Evolutionary conservation across 2,113 vertebrate species (phyloP), one percentile per base, ranked within the genome.

Genomic region (Ellobius talpinus): DNA sequence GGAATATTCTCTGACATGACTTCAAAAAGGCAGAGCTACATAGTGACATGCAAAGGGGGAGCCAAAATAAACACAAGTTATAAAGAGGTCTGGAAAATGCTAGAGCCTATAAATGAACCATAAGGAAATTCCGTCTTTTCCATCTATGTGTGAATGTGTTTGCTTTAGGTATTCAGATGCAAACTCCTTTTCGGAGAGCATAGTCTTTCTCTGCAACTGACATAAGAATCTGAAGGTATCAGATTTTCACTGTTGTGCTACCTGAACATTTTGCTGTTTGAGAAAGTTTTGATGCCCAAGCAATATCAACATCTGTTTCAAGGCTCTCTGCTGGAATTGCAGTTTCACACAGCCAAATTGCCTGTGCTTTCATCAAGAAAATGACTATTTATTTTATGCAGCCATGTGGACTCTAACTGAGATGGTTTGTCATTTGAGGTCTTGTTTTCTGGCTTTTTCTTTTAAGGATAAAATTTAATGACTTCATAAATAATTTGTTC

Each of bases 271-370:
- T 99, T 98, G 98, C 96, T 98, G 98, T 99, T 98, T 95, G 92
- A 97, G 97, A 95, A 98, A 98, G 97, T 98, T 99, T 98, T 98
- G 97, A 98, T 98, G 96, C 98, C 98, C 97, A 98, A 98, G 98
- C 98, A 99, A 98, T 98, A 98, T 98, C 98, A 99, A 99, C 99
- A 99, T 99, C 98, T 99, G 99, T 98, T 99, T 98, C 98, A 97
- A 98, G 97, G 98, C 98, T 98, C 98, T 99, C 98, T 98, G 98
- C 98, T 99, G 98, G 98, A 99, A 98, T 97, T 97, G 98, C 93
- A 98, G 98, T 98, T 98, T 98, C 98, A 97, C 97, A 96, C 97
- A 98, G 98, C 98, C 99, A 99, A 99, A 99, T 98, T 98, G 98
- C 98, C 98, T 98, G 88, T 96, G 98, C 97, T 98, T 98, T 98